Evolutionary conservation across 1,140 invertebrate genomes (phyloP), one percentile per base, ranked within the genome.

Genomic region (Thaumatotibia leucotreta): DNA sequence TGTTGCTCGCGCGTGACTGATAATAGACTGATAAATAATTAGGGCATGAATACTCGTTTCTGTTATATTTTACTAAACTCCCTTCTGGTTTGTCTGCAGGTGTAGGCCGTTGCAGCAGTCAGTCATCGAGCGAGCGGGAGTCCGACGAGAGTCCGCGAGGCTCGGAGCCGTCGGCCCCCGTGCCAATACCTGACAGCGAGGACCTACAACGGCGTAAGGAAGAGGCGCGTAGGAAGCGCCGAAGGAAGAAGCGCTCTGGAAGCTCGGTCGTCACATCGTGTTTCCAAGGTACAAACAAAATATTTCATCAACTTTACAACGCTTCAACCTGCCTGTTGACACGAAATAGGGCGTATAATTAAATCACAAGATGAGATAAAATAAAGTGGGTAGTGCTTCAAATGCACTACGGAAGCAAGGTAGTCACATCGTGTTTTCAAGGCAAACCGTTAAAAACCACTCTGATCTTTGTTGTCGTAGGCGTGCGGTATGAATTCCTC

Each of bases 181-280:
- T 84, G 79, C 85, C 80, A 69, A 92, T 83, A 70, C 88, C 89
- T 72, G 94, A 95, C 82, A 92, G 77, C 67, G 91, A 92, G 72
- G 94, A 95, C 73, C 88, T 95, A 65, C 93, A 93, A 79, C 92
- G 94, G 62, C 95, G 96, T 76, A 96, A 97, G 91, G 96, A 97
- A 77, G 96, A 97, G 89, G 96, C 96, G 73, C 95, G 96, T 79
- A 95, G 95, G 87, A 96, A 96, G 88, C 93, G 96, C 72, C 94
- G 96, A 74, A 97, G 95, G 93, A 97, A 97, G 94, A 97, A 96
- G 92, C 94, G 96, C 75, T 96, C 96, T 61, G 96, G 95, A 80
- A 96, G 95, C 77, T 97, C 96, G 63, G 92, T 97, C 67, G 95
- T 97, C 71, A 96, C 96, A 67, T 96, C 96, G 76, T 97, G 96